Evolutionary conservation across 2,797 vertebrate species (phyloP).

Genomic region (Betta splendens): DNA sequence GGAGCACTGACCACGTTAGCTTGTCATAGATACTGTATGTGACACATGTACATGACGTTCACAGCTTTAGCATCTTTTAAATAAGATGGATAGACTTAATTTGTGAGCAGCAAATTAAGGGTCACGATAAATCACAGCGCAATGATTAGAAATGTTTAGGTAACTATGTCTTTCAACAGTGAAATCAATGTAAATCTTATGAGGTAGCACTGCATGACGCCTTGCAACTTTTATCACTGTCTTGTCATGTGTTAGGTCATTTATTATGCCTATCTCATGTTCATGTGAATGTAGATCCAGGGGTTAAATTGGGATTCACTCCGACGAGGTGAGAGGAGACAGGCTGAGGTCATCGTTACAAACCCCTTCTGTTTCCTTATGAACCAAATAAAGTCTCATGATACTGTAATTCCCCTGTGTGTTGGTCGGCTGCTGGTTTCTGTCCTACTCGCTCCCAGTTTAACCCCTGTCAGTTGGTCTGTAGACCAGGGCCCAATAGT

Average conservation of each 20-base stretch:
- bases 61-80: conserved; percentile 57
- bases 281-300: conserved; percentile 76
- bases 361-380: conserved; percentile 62
- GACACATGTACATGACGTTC: conserved; percentile 55
- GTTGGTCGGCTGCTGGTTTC: conserved; percentile 61
- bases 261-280: conserved; percentile 49
- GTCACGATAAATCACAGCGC: conserved; percentile 35
- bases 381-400: conserved; percentile 75
- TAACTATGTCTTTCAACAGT: conserved; percentile 51
- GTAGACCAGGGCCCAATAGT: conserved; percentile 45
- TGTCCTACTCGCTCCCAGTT: conserved; percentile 69
- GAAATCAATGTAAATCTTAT: conserved; percentile 66
- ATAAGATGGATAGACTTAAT: conserved; percentile 21
- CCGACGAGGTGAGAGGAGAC: conserved; percentile 29
- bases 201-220: conserved; percentile 79
- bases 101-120: conserved; percentile 40
- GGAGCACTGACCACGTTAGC: conserved; percentile 28
- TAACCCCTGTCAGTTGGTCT: conserved; percentile 66
- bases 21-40: conserved; percentile 41
- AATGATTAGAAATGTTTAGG: conserved; percentile 36
- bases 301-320: conserved; percentile 74
- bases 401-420: conserved; percentile 65
- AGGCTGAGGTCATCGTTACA: conserved; percentile 11
- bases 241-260: conserved; percentile 66
- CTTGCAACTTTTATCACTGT: conserved; percentile 66